phyloP scores from a whole-genome alignment of 2,797 vertebrate species.

The Apogon hyalosoma region DNA sequence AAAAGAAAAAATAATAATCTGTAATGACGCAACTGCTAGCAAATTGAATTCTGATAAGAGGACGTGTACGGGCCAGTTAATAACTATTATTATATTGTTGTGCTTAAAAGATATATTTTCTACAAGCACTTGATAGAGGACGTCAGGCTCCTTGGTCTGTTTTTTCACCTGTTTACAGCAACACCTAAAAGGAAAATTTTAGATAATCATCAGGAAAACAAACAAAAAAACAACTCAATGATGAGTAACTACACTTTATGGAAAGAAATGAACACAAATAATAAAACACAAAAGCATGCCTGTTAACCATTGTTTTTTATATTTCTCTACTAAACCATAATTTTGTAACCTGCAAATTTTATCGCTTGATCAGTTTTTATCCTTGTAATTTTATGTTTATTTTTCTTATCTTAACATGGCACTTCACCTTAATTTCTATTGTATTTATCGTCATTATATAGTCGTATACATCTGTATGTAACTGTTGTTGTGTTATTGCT shows the following conservation, averaged over 20 bases:
- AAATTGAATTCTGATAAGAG: no score
- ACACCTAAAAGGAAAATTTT: background rate
- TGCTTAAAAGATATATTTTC: background rate
- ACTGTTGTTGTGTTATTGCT: no score
- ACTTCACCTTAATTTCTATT: no score
- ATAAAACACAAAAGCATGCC: background rate
- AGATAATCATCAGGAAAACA: background rate
- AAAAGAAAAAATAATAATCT: background rate
- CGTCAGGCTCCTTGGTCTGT: background rate
- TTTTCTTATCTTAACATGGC: no score
- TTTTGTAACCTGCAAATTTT: no score
- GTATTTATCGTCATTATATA: no score
- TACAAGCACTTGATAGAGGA: background rate
- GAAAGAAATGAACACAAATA: background rate
- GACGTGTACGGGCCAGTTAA: background rate
- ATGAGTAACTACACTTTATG: no score
- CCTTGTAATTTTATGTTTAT: no score
- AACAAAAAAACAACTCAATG: background rate
- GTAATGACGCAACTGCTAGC: background rate
- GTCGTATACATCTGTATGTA: no score
- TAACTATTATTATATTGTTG: background rate
- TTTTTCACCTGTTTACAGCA: conserved; percentile 10
- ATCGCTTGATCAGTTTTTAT: no score
- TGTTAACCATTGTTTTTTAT: no score
- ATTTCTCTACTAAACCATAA: no score